Base-by-base conservation (phyloP, 64 coral and sea anemone species). In the Pachyseris speciosa region DNA sequence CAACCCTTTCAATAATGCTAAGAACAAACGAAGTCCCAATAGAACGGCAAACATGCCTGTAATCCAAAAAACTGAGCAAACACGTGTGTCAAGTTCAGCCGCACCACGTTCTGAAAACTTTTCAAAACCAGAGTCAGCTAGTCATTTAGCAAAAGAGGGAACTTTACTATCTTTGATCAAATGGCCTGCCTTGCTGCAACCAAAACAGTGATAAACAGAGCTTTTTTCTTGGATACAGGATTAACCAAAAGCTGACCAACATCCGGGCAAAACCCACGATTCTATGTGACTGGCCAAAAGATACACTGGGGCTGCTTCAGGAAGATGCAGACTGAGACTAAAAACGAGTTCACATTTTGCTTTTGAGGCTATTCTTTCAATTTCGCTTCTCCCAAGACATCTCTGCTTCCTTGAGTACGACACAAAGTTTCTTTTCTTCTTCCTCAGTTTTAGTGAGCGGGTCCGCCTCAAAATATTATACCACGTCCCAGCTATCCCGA, bases 131-230 rank as follows among this genome's bases (percentile, higher is more conserved):
- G 51, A 30, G 32, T 34, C 49, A 64, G n/a, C 17, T 63, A 83
- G 47, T 83, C 64, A 86, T 71, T 86, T 86, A 42, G 63, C 19
- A 2, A 38, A 29, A 70, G 40, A 49, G 30, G 67, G 0, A 49
- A 87, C 84, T 32, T 87, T 87, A 28, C 84, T 72, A 72, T 87
- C 84, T 50, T 87, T 50, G 19, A 87, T 73, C 20, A 74, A 87
- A 37, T 71, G 43, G 49, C 85, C 47, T 11, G 67, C 85, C 32
- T 87, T 87, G 30, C 85, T 68, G 38, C 85, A 87, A 66, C 68
- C 85, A 74, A 87, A 87, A 47, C 85, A 87, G 45, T 29, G 85
- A 87, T 87, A 87, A 20, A 67, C 37, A 27, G 85, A 32, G 30
- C 50, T 57, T 45, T 67, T 32, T 70, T 72, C 41, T 87, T 68